These are phyloP conservation scores for Emydocephalus ijimae DNA, from an alignment of 2,113 vertebrate species.

Conservation along the genomic window DNA sequence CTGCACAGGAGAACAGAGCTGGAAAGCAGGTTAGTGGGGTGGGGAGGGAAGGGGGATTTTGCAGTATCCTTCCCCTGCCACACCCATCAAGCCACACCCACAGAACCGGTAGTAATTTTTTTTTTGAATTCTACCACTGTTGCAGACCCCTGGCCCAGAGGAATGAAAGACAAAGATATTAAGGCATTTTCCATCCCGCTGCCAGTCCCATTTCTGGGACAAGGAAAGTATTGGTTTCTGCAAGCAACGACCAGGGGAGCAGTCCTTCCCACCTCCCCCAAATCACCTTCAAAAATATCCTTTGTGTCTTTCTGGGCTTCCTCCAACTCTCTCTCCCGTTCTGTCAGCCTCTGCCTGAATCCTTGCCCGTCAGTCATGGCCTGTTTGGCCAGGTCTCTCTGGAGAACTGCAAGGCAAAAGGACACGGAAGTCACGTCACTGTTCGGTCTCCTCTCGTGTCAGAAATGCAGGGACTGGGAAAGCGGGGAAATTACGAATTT, in stretches of 20 bases:
- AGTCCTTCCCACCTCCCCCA: too few species aligned
- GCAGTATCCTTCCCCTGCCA: too few species aligned
- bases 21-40: too few species aligned
- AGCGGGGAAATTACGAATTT: background rate
- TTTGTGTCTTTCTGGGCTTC: constrained; percentile 60
- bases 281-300: constrained; percentile 69
- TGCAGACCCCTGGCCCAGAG: too few species aligned
- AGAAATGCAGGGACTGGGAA: background rate
- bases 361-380: constrained; percentile 58
- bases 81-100: too few species aligned
- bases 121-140: too few species aligned
- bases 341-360: constrained; percentile 58
- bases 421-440: background rate
- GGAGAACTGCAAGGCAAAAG: constrained; percentile 52
- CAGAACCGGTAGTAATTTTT: too few species aligned
- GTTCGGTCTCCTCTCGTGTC: background rate
- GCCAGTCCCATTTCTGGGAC: too few species aligned
- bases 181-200: background rate
- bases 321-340: constrained; percentile 64
- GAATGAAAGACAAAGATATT: background rate
- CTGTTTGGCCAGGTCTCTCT: constrained; percentile 51
- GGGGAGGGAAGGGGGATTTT: too few species aligned
- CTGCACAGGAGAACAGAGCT: too few species aligned
- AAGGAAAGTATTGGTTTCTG: background rate
- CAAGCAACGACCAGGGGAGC: too few species aligned